Evolutionary conservation across 2,797 vertebrate species (phyloP), one percentile per base, ranked within the genome.

Genomic region (Toxotes lorentzi): DNA sequence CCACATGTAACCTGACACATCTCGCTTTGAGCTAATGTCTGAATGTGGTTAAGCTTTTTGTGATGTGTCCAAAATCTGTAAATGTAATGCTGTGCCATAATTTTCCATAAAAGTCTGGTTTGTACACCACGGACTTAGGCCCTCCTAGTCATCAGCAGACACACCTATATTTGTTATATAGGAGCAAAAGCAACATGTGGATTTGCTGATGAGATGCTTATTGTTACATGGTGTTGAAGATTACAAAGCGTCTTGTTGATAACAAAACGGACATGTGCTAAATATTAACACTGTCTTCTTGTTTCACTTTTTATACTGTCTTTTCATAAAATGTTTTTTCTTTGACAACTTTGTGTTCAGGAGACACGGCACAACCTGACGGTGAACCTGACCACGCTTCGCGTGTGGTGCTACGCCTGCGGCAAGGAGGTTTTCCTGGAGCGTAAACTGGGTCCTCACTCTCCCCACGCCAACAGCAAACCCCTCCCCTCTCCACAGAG

Each of bases 361-460:
- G 97, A 98, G 77, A 97, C 97, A 38, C 95, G 95, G 40, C 98
- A 99, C 93, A 98, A 96, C 93, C 93, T 99, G 57, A 99, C 98
- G 0, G 98, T 99, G 91, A 99, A 99, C 93, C 96, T 99, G 83
- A 99, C 98, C 73, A 99, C 98, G 0, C 96, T 99, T 9, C 95
- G 98, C 70, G 97, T 99, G 66, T 99, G 98, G 98, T 99, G 98
- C 94, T 99, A 99, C 0, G 96, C 97, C 90, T 99, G 98, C 76
- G 96, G 97, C 86, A 98, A 99, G 91, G 98, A 99, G 92, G 98
- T 99, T 14, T 99, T 99, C 91, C 93, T 99, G 91, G 97, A 98
- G 65, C 96, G 97, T 83, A 99, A 99, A 90, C 92, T 99, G 19
- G 95, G 96, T 76, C 94, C 96, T 73, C 94, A 95, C 61, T 93